These are phyloP conservation scores for Delphinapterus leucas DNA, from an alignment of 2,113 vertebrate genomes.

Conservation along the genomic window DNA sequence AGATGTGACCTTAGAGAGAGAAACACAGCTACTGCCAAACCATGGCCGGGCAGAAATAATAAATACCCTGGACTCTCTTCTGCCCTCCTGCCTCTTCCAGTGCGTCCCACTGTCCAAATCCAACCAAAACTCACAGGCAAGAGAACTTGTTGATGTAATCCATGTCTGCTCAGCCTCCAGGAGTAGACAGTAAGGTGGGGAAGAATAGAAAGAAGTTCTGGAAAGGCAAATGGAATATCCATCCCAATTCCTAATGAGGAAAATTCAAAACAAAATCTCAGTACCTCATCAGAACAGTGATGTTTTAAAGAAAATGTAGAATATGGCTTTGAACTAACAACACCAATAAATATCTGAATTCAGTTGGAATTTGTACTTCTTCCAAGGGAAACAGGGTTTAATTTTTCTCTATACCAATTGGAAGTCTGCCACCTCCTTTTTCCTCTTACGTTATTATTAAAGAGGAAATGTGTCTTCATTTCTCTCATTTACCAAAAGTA, in stretches of 20 bases:
- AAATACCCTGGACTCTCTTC: not conserved
- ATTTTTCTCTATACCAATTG: slow-evolving; percentile 52
- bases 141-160: too few relatives aligned
- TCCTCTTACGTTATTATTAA: slow-evolving; percentile 13
- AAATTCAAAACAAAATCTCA: not conserved
- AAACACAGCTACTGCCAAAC: not conserved
- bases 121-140: not conserved
- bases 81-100: too few relatives aligned
- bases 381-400: slow-evolving; percentile 31
- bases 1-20: not conserved
- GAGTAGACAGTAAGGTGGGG: not conserved
- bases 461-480: slow-evolving; percentile 49
- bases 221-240: not conserved
- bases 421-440: slow-evolving; percentile 40
- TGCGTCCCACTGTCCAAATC: not conserved
- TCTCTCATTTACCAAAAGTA: slow-evolving; percentile 58
- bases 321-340: not conserved
- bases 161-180: rapidly evolving
- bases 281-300: not conserved
- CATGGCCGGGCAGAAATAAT: not conserved
- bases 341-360: slow-evolving; percentile 34
- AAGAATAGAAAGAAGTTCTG: not conserved
- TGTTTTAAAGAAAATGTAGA: not conserved
- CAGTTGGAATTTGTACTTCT: slow-evolving; percentile 37
- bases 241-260: not conserved